Percentiles rank a stretch among this genome's conserved stretches.
Conservation (phyloP, 2,113 vertebrate genomes). For the Lethenteron reissneri region DNA sequence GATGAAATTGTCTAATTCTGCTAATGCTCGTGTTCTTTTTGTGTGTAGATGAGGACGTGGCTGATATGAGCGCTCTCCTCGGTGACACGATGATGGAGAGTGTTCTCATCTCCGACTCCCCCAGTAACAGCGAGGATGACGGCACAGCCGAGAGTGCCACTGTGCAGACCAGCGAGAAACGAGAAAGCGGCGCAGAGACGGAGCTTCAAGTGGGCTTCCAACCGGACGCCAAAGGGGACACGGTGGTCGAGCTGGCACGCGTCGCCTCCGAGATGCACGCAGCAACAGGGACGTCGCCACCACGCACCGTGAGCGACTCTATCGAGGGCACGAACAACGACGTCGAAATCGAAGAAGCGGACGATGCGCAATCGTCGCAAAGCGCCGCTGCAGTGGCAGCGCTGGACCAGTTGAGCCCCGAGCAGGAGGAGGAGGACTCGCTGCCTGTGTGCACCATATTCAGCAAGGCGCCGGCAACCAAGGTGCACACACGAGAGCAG, state of each 20-base stretch:
- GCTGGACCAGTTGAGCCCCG: constrained; percentile 9
- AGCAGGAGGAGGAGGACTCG: constrained; percentile 17
- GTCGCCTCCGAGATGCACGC: constrained; percentile 19
- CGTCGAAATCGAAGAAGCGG: constrained; percentile 8
- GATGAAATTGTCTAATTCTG: too few species aligned
- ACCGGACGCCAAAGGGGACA: constrained; percentile 6
- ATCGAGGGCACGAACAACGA: too few species aligned
- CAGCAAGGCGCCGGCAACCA: constrained; percentile 26
- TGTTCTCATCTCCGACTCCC: constrained; percentile 86
- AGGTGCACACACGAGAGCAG: constrained; percentile 13
- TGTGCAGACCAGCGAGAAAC: constrained; percentile 29
- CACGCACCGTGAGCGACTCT: constrained; percentile 8
- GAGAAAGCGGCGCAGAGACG: constrained; percentile 17
- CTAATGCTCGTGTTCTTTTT: too few species aligned
- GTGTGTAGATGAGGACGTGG: not conserved
- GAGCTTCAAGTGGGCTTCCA: constrained; percentile 10
- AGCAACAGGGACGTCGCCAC: constrained; percentile 17
- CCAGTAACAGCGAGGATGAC: constrained; percentile 74
- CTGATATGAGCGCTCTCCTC: constrained; percentile 18
- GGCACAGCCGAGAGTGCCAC: constrained; percentile 44
- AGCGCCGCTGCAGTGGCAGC: constrained; percentile 11
- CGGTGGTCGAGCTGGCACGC: constrained; percentile 12
- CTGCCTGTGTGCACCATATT: constrained; percentile 86
- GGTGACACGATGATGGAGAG: constrained; percentile 97
- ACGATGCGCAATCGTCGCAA: not conserved